A percentile compares a stretch with the other conserved stretches of the same genome.
phyloP scores from a whole-genome alignment of 2,113 vertebrate species.

The Brachyhypopomus gauderio region DNA sequence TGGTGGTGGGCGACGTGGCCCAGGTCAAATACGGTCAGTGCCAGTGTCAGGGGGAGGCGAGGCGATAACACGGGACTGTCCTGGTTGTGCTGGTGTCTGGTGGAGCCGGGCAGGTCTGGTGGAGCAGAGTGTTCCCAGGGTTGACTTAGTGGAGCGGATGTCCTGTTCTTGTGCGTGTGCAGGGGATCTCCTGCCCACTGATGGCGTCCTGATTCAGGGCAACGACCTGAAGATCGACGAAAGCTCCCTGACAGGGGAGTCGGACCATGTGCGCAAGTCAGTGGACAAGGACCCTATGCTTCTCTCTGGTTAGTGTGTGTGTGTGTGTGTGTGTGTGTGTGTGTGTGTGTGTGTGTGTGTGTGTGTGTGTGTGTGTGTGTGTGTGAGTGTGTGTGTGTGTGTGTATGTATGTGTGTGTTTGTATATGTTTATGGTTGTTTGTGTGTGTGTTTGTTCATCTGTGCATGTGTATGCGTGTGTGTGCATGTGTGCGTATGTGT shows the following conservation, averaged over 20 bases:
- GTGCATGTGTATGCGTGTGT: too few relatives aligned
- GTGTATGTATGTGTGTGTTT: background rate
- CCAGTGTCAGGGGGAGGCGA: too few relatives aligned
- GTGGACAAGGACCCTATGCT: constrained; percentile 89
- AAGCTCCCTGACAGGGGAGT: constrained; percentile 89
- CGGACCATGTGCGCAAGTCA: constrained; percentile 87
- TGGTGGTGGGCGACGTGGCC: constrained; percentile 89
- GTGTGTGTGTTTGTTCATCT: background rate
- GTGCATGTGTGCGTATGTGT: too few relatives aligned
- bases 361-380: too few relatives aligned
- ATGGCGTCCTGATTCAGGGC: constrained; percentile 85
- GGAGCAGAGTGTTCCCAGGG: too few relatives aligned
- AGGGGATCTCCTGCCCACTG: constrained; percentile 89
- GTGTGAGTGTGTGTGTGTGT: too few relatives aligned
- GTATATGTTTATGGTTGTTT: too few relatives aligned
- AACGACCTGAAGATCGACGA: constrained; percentile 91
- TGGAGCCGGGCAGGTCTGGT: too few relatives aligned
- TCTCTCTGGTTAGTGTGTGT: constrained; percentile 80
- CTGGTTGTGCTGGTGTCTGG: too few relatives aligned
- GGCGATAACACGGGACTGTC: too few relatives aligned
- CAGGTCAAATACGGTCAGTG: constrained; percentile 91
- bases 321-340: constrained; percentile 3
- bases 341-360: too few relatives aligned
- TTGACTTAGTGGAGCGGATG: background rate
- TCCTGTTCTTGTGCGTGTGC: constrained; percentile 32